Evolutionary conservation across 2,888 invertebrate genomes (phyloP).

Genomic region (Thera britannica): DNA sequence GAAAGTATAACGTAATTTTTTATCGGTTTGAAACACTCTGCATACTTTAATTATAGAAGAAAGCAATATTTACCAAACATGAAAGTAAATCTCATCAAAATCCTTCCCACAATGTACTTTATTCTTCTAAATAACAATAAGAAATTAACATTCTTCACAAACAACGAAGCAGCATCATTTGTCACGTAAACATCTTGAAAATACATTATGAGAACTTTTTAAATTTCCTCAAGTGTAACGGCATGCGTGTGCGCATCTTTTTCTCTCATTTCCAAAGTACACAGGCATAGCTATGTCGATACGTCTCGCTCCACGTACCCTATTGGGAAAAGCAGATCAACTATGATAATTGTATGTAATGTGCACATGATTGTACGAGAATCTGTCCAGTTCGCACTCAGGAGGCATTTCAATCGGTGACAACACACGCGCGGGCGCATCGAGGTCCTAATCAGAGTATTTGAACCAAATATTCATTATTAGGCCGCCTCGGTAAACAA

Average conservation of each 20-base stretch:
- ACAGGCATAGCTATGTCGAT: slow-evolving; percentile 69
- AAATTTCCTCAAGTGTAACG: slow-evolving; percentile 72
- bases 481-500: slow-evolving; percentile 56
- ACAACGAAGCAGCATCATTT: slow-evolving; percentile 28
- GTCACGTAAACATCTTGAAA: slow-evolving; percentile 44
- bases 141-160: slow-evolving; percentile 28
- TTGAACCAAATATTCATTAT: slow-evolving; percentile 67
- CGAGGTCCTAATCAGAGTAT: slow-evolving; percentile 74
- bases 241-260: slow-evolving; percentile 67
- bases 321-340: slow-evolving; percentile 82
- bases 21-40: too few relatives aligned
- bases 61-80: too few relatives aligned
- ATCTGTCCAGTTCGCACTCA: slow-evolving; percentile 56
- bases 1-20: too few relatives aligned
- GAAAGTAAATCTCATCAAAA: background rate
- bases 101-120: background rate
- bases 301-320: slow-evolving; percentile 76
- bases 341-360: slow-evolving; percentile 78
- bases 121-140: slow-evolving; percentile 4
- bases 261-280: slow-evolving; percentile 70
- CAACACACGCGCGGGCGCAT: slow-evolving; percentile 56
- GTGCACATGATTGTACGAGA: slow-evolving; percentile 60
- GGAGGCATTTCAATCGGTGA: slow-evolving; percentile 64
- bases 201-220: slow-evolving; percentile 72
- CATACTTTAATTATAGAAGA: too few relatives aligned